Base-by-base conservation (phyloP, 2,888 invertebrate genomes). In the Globia sparganii region DNA sequence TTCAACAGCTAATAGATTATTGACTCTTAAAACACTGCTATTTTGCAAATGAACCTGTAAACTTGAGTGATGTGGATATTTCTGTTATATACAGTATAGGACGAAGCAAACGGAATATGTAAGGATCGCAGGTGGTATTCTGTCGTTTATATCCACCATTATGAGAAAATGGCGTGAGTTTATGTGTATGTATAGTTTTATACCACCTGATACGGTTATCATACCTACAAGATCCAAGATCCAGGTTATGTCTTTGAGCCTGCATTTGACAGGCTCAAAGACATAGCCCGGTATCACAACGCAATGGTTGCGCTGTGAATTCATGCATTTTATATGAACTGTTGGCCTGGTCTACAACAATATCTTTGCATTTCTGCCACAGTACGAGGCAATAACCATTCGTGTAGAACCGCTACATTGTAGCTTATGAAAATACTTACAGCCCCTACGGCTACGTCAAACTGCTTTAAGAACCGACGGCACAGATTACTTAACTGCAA, bases 251-350 rank as follows among this genome's bases (percentile, higher is more conserved):
- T 43, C 15, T 13, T 15, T 43, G 43, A 15, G 43, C 4, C 43
- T 43, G 15, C 4, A 15, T 43, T 43, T 43, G 15, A 15, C 37
- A 25, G 21, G 6, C 21, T 37, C 18, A 37, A 11, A 28, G n/a
- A 25, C 8, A 66, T 31, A 40, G 4, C 28, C 4, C 15, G 25
- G 9, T 40, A 28, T 28, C 28, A 21, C 15, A 34, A 37, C 56
- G 28, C 65, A 64, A 31, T 15, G 18, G n/a, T 8, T 21, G 13
- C 34, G 4, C 4, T 65, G 31, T 46, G 21, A 18, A 25, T 46
- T 9, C 5, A 46, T 66, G 43, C 66, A n/a, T 34, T 71, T 46
- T 8, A n/a, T 37, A 67, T 46, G 65, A 67, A n/a, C 66, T 71
- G n/a, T n/a, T 15, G 18, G 13, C 46, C 34, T n/a, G n/a, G 9